Conservation (phyloP, 92 coral and sea anemone genomes). For the Epizoanthus illoricatus region DNA sequence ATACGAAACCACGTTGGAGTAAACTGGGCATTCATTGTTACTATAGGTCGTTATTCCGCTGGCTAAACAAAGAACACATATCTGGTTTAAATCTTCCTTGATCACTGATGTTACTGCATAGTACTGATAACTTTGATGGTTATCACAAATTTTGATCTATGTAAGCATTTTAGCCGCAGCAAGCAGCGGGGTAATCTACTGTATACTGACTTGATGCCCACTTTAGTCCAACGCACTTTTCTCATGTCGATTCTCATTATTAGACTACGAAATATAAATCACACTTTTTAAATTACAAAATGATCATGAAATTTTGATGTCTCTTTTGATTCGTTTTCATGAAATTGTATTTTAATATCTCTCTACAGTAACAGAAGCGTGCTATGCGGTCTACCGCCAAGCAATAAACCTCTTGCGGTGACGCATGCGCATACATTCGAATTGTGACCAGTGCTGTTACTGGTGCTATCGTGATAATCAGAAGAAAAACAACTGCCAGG, state of each 20-base stretch:
- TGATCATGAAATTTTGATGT: constrained; percentile 3
- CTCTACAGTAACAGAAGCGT: neutral
- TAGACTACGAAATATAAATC: constrained; percentile 1
- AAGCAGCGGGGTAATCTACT: constrained; percentile 10
- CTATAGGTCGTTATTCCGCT: no score
- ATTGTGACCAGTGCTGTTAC: no score
- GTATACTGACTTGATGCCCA: constrained; percentile 3
- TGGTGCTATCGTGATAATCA: no score
- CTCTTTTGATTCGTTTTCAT: constrained; percentile 7
- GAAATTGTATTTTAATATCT: neutral
- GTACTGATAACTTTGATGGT: neutral
- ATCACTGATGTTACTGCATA: neutral
- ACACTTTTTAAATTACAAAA: constrained; percentile 14
- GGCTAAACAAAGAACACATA: no score
- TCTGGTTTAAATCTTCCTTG: constrained; percentile 7
- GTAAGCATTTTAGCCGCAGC: constrained; percentile 5
- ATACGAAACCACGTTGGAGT: no score
- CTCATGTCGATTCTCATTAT: constrained; percentile 1
- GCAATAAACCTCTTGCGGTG: constrained; percentile 15
- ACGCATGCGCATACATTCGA: neutral
- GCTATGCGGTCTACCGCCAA: constrained; percentile 16
- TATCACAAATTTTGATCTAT: neutral
- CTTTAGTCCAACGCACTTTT: constrained; percentile 1
- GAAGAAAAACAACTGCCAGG: no score
- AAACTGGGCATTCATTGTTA: no score